Evolutionary conservation across 2,113 vertebrate species (phyloP), one percentile per base, ranked within the genome.

Genomic region (Marmota monax): DNA sequence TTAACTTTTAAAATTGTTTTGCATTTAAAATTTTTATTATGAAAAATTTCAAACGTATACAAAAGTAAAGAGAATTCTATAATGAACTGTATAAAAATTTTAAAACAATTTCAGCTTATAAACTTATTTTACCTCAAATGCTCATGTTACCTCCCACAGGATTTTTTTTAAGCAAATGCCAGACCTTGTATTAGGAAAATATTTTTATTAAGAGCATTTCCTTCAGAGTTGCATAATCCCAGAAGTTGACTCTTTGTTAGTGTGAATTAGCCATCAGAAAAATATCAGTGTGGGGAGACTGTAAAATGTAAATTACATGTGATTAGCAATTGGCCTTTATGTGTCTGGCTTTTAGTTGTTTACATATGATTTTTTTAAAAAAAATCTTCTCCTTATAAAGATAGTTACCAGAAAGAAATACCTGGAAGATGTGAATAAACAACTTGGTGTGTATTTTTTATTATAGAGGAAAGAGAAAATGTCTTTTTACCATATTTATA

Each of bases 221-320:
- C 22, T 92, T 92, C 37, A 94, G 69, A 97, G 13, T 32, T 86
- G 29, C 25, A 48, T 34, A 95, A 18, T 23, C 37, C 17, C 32
- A 90, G 56, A 90, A 67, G 10, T 2, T 78, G 12, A 61, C 56
- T 78, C 7, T 86, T 90, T 29, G 7, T 7, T 85, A 45, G 70
- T 87, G 4, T 95, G 72, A 92, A 17, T 84, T 29, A 90, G 32
- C n/a, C 56, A 63, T 90, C 69, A 95, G 90, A 78, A 92, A 97
- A 92, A 82, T 90, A 39, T 73, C 86, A 90, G 58, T 74, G 77
- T 25, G 34, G 65, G 48, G 88, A 76, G 37, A 32, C 39, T 58
- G 1, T 73, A 83, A 85, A 93, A 69, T 63, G 17, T 96, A 96
- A 92, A 84, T 86, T 92, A 70, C 10, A 70, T 93, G 48, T 84